Percentiles rank a stretch among this genome's conserved stretches.
Conservation (phyloP, 2,888 invertebrate genomes). For the Sinopyrophorus schimmeli region DNA sequence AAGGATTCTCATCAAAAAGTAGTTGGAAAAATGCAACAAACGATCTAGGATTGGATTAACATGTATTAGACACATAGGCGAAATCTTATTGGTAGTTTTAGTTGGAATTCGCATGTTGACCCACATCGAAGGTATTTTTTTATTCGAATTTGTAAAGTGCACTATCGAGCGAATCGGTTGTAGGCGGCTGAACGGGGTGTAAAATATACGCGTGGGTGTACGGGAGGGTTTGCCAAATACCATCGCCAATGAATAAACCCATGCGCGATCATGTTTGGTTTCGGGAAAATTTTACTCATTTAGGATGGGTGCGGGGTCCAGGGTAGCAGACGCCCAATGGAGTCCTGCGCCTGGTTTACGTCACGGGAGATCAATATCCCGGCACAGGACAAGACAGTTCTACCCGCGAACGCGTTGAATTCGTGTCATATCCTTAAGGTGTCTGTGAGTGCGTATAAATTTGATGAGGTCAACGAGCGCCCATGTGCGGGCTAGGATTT, state of each 20-base stretch:
- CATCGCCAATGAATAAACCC: slow-evolving; percentile 55
- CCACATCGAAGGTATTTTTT: slow-evolving; percentile 6
- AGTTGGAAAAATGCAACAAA: too few species aligned
- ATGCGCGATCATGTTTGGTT: slow-evolving; percentile 58
- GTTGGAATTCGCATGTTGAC: too few species aligned
- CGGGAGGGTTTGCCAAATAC: slow-evolving; percentile 54
- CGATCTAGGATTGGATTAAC: too few species aligned
- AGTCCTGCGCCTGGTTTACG: slow-evolving; percentile 47
- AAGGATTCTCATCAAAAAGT: too few species aligned
- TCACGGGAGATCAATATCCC: slow-evolving; percentile 54
- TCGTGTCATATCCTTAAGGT: slow-evolving; percentile 42
- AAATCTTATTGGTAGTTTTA: too few species aligned
- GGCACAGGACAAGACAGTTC: slow-evolving; percentile 48
- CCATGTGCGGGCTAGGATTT: slow-evolving; percentile 95
- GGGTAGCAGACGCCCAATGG: slow-evolving; percentile 40
- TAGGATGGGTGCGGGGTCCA: slow-evolving; percentile 40
- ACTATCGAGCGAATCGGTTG: slow-evolving; percentile 58
- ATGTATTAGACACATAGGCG: too few species aligned
- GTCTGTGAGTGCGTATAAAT: slow-evolving; percentile 34
- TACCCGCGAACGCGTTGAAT: slow-evolving; percentile 47
- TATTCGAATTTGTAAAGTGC: slow-evolving; percentile 13
- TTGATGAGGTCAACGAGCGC: slow-evolving; percentile 60
- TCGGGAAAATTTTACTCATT: slow-evolving; percentile 51
- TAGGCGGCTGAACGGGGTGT: slow-evolving; percentile 57
- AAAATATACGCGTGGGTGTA: slow-evolving; percentile 55